Percentiles rank a stretch among this genome's conserved stretches.
phyloP scores from a whole-genome alignment of 2,888 invertebrate genomes.

The Athripsodes cinereus region DNA sequence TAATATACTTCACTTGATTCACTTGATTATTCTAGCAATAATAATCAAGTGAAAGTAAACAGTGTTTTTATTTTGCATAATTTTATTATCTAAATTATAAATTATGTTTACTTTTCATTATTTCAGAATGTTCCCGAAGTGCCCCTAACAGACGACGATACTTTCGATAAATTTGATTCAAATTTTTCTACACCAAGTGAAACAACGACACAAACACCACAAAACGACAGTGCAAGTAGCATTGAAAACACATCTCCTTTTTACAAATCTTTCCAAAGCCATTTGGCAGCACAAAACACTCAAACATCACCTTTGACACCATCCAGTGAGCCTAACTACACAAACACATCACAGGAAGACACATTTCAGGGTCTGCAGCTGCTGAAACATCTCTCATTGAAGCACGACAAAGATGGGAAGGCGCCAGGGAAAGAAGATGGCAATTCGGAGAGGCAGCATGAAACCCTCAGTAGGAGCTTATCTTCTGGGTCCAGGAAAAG shows the following conservation, averaged over 20 bases:
- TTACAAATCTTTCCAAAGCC: conserved; percentile 22
- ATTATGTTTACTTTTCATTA: too few species aligned
- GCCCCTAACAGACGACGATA: conserved; percentile 21
- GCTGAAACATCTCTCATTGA: conserved; percentile 20
- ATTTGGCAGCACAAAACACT: conserved; percentile 17
- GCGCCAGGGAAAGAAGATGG: conserved; percentile 18
- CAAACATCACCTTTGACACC: conserved; percentile 1
- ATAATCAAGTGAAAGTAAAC: too few species aligned
- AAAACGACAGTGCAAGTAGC: conserved; percentile 24
- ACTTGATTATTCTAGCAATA: too few species aligned
- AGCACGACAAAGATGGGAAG: conserved; percentile 16
- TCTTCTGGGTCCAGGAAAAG: conserved; percentile 11
- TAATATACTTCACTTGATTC: too few species aligned
- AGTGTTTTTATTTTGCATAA: too few species aligned
- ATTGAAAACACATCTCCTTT: conserved; percentile 25
- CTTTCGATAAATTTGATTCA: conserved; percentile 24
- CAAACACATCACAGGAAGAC: conserved; percentile 13
- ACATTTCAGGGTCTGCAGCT: conserved; percentile 21
- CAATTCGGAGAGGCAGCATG: conserved; percentile 16
- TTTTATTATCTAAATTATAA: too few species aligned
- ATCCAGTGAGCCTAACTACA: conserved; percentile 1
- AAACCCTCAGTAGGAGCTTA: conserved; percentile 1
- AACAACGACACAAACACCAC: conserved; percentile 22
- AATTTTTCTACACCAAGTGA: conserved; percentile 22
- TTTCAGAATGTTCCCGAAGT: conserved; percentile 33